These are phyloP conservation scores for Drosophila aff. DNA, from an alignment of 1,140 invertebrate species.

Conservation along the genomic window DNA sequence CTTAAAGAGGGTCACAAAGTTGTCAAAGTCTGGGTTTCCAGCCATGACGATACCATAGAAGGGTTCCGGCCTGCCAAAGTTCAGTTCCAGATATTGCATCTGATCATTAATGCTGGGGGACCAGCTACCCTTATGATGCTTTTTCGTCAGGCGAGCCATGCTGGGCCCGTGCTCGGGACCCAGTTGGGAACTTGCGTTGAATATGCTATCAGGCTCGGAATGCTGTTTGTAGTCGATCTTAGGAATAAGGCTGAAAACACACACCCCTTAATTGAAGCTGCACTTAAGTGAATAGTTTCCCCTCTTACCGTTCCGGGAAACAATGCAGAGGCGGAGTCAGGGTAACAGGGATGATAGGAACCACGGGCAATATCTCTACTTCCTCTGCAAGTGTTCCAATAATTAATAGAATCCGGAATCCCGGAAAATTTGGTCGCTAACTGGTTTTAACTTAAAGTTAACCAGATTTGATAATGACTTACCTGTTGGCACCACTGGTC, in stretches of 20 bases:
- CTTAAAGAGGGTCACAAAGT: conserved; percentile 91
- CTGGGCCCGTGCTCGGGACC: conserved; percentile 86
- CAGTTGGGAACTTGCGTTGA: conserved; percentile 87
- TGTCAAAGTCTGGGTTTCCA: conserved; percentile 88
- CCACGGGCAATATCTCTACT: conserved; percentile 5
- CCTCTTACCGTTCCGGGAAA: conserved; percentile 82
- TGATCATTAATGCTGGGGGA: conserved; percentile 86
- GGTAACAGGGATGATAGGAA: conserved; percentile 84
- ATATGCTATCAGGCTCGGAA: conserved; percentile 86
- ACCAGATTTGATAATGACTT: not conserved
- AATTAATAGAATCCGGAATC: not conserved
- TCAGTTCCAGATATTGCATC: conserved; percentile 90
- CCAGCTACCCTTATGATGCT: conserved; percentile 87
- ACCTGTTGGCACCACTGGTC: conserved; percentile 15
- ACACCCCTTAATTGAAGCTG: conserved; percentile 2
- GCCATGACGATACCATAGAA: conserved; percentile 91
- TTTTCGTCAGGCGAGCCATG: conserved; percentile 85
- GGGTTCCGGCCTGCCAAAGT: conserved; percentile 87
- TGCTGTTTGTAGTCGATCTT: conserved; percentile 86
- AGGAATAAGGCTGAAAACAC: conserved; percentile 85
- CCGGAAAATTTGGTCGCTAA: not conserved
- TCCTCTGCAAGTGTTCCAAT: conserved; percentile 12
- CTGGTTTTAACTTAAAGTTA: not conserved
- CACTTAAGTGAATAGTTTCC: not conserved
- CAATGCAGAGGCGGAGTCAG: conserved; percentile 86